Percentiles rank a stretch among this genome's conserved stretches.
phyloP scores from a whole-genome alignment of 2,113 vertebrate genomes.

The Cyanoramphus novaezelandiae region DNA sequence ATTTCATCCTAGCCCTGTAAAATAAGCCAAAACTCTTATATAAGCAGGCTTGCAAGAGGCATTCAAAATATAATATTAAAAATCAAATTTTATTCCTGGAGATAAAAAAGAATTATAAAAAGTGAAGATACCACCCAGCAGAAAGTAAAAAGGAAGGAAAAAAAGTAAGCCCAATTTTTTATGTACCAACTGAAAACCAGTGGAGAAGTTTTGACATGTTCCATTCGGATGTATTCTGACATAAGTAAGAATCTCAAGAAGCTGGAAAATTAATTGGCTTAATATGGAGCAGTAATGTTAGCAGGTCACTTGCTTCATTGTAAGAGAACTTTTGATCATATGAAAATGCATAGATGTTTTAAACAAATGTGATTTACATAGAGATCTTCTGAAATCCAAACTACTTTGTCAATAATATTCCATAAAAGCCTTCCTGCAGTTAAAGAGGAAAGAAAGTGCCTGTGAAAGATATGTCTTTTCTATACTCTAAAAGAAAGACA shows the following conservation, averaged over 20 bases:
- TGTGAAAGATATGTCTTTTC: background rate
- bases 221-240: background rate
- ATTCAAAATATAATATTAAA: background rate
- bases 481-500: background rate
- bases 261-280: background rate
- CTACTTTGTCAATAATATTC: background rate
- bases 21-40: background rate
- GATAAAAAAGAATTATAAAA: background rate
- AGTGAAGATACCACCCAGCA: background rate
- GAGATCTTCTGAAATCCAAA: background rate
- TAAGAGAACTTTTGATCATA: background rate
- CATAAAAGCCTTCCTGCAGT: background rate
- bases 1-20: background rate
- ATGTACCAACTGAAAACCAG: background rate
- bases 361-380: background rate
- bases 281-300: background rate
- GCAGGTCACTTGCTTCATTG: background rate
- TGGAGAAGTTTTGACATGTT: background rate
- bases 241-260: background rate
- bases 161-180: background rate
- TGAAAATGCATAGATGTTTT: background rate
- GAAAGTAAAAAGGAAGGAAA: background rate
- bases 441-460: background rate
- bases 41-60: background rate
- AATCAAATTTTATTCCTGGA: rapidly evolving